A percentile compares a stretch with the other conserved stretches of the same genome.
Conservation (phyloP, 2,113 vertebrate genomes). For the Centropus unirufus region DNA sequence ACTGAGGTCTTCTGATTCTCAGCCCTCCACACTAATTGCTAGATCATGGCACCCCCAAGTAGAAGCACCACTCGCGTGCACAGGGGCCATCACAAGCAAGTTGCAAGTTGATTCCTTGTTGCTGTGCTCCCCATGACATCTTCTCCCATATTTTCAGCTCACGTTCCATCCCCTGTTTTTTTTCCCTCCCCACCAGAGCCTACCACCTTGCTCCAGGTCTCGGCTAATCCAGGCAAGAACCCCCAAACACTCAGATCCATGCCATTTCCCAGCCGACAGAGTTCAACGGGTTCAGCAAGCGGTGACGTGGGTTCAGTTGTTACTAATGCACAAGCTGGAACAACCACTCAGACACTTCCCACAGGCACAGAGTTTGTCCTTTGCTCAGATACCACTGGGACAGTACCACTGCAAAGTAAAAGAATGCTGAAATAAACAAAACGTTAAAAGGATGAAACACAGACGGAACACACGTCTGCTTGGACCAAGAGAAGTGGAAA, state of each 20-base stretch:
- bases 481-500: background rate
- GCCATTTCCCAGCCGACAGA: background rate
- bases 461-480: rapidly evolving
- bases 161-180: rapidly evolving
- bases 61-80: background rate
- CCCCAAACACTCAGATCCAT: background rate
- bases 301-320: slow-evolving; percentile 42
- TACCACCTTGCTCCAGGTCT: background rate
- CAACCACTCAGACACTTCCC: background rate
- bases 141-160: background rate
- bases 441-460: background rate
- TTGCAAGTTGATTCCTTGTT: rapidly evolving
- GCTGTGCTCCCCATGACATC: background rate
- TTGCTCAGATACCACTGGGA: slow-evolving; percentile 40
- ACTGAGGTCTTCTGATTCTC: background rate
- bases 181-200: background rate
- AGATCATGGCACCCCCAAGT: background rate
- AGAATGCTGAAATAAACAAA: slow-evolving; percentile 49
- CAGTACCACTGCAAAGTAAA: background rate
- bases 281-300: slow-evolving; percentile 8
- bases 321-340: slow-evolving; percentile 50
- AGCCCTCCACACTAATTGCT: background rate
- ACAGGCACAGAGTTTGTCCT: slow-evolving; percentile 4
- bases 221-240: background rate
- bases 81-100: background rate